Evolutionary conservation across 2,888 invertebrate species (phyloP).

Genomic region (Rhagonycha lutea): DNA sequence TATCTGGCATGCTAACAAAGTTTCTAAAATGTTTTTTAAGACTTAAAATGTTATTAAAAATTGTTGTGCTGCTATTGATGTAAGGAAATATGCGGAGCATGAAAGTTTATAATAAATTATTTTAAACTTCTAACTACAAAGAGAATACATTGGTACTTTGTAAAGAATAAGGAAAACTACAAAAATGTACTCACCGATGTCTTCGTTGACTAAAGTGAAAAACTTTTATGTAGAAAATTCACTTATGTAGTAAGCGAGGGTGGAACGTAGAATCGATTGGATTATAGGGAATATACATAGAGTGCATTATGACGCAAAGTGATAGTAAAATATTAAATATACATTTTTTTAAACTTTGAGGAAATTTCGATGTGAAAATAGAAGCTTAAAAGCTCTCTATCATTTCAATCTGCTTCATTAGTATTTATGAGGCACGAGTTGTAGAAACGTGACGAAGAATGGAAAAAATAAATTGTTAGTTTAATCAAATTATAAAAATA

Average conservation of each 20-base stretch:
- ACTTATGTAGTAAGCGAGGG: constrained; percentile 19
- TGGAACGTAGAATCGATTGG: constrained; percentile 14
- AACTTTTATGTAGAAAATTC: constrained; percentile 23
- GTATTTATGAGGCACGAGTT: neutral
- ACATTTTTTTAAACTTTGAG: neutral
- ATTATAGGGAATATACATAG: constrained; percentile 11
- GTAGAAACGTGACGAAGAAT: neutral
- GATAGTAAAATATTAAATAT: constrained; percentile 10
- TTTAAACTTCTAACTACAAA: neutral
- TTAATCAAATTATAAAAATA: neutral
- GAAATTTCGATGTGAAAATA: neutral
- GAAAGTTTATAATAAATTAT: neutral
- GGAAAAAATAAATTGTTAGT: neutral
- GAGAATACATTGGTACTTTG: neutral
- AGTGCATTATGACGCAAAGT: constrained; percentile 12
- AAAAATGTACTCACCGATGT: constrained; percentile 9
- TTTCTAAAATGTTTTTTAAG: neutral
- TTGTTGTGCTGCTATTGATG: neutral
- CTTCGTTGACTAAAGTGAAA: constrained; percentile 8
- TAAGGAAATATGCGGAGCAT: neutral
- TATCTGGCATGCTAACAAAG: neutral
- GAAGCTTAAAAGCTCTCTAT: neutral
- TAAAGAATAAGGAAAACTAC: neutral
- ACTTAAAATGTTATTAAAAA: neutral
- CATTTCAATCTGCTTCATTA: neutral